A percentile compares a stretch with the other conserved stretches of the same genome.
Evolutionary conservation across 2,888 invertebrate genomes (phyloP).

Genomic region (Leptura quadrifasciata): DNA sequence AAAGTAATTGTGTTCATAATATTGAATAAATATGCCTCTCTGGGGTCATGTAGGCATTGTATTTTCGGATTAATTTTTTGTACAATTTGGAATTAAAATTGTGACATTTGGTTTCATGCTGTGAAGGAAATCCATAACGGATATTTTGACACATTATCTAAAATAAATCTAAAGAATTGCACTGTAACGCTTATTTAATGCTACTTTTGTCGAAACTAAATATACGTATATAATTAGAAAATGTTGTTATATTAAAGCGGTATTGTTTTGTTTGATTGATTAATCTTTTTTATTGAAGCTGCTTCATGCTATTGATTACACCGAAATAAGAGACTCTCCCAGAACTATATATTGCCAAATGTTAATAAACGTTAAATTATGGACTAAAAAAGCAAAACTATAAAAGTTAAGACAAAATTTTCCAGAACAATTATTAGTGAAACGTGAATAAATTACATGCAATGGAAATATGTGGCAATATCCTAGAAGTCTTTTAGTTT

Average conservation of each 20-base stretch:
- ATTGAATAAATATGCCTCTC: conserved; percentile 69
- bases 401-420: too few species aligned
- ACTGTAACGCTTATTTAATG: conserved; percentile 35
- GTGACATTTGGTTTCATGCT: conserved; percentile 66
- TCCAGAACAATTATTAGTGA: too few species aligned
- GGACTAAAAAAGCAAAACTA: background rate
- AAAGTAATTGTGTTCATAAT: conserved; percentile 65
- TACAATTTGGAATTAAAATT: conserved; percentile 67
- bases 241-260: conserved; percentile 8
- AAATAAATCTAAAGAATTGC: conserved; percentile 32
- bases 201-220: conserved; percentile 31
- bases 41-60: conserved; percentile 66
- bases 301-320: background rate
- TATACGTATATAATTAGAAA: conserved; percentile 24
- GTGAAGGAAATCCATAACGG: conserved; percentile 66
- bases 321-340: background rate
- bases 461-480: too few species aligned
- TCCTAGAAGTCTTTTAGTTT: too few species aligned
- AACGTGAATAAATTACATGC: too few species aligned
- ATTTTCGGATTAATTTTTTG: conserved; percentile 68
- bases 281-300: conserved; percentile 2
- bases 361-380: background rate
- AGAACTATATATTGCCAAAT: background rate
- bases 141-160: conserved; percentile 64
- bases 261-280: conserved; percentile 8